phyloP scores from a whole-genome alignment of 2,888 invertebrate species.

The Mylabris sibirica region DNA sequence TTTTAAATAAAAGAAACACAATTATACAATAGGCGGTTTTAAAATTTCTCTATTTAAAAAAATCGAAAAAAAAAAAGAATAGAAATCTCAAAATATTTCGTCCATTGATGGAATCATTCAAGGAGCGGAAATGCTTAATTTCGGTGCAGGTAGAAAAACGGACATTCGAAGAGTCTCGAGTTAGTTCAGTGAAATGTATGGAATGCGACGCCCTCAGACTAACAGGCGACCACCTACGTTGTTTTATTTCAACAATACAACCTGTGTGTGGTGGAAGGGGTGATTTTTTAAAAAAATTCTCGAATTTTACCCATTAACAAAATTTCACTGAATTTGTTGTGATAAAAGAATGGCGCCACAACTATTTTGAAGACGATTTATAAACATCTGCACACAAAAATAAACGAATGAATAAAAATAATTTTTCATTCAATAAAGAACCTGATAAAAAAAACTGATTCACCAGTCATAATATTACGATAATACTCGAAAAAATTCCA shows the following conservation, averaged over 20 bases:
- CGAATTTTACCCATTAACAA: slow-evolving; percentile 2
- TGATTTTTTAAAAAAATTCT: background rate
- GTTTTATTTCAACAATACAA: slow-evolving; percentile 27
- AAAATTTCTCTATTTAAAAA: too few relatives aligned
- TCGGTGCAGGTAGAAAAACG: slow-evolving; percentile 22
- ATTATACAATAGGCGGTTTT: too few relatives aligned
- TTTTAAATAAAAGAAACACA: background rate
- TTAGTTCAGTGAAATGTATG: slow-evolving; percentile 34
- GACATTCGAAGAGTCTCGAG: slow-evolving; percentile 16
- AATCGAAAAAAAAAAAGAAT: background rate
- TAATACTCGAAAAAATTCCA: background rate
- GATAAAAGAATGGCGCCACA: background rate
- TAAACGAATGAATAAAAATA: background rate
- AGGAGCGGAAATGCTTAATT: slow-evolving; percentile 30
- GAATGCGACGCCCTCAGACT: slow-evolving; percentile 39
- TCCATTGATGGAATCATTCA: background rate
- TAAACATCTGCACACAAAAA: background rate
- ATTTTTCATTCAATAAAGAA: background rate
- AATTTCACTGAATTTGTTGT: background rate
- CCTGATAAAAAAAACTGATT: background rate
- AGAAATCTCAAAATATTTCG: background rate
- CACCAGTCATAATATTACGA: background rate
- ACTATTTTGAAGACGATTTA: background rate
- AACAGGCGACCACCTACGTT: slow-evolving; percentile 41
- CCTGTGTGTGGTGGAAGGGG: background rate